Evolutionary conservation across 2,113 vertebrate genomes (phyloP).

Genomic region (Reinhardtius hippoglossoides): DNA sequence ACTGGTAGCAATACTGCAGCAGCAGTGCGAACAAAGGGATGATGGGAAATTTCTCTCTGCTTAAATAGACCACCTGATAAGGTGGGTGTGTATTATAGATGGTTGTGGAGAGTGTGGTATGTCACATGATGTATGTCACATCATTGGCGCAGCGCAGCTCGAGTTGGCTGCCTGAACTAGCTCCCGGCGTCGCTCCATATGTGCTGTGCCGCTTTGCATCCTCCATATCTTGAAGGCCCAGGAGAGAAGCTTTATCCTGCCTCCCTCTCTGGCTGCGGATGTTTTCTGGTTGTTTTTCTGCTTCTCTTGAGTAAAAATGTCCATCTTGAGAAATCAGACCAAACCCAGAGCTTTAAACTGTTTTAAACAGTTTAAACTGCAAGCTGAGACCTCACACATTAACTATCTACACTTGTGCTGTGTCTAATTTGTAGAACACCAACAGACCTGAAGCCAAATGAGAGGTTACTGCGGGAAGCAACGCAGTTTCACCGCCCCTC

Average conservation of each 20-base stretch:
- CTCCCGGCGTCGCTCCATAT: no score
- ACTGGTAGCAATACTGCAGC: no score
- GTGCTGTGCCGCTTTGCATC: neutral
- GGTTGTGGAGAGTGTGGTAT: no score
- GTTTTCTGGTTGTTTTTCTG: neutral
- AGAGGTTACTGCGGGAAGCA: neutral
- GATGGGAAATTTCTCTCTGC: no score
- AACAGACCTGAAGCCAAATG: constrained; percentile 20
- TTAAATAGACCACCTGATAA: no score
- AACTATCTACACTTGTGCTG: neutral
- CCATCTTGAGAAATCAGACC: neutral
- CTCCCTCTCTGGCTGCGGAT: neutral
- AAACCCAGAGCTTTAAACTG: constrained; percentile 6
- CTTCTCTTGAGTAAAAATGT: neutral
- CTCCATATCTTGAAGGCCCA: neutral
- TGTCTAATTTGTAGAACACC: constrained; percentile 6
- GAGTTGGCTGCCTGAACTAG: no score
- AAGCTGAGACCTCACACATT: constrained; percentile 7
- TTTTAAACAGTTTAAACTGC: neutral
- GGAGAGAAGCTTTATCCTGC: neutral
- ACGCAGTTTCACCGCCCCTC: neutral
- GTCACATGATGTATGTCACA: no score
- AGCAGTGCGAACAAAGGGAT: no score
- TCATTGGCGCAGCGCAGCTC: no score
- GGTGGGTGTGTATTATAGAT: no score